Evolutionary conservation across 2,888 invertebrate genomes (phyloP).

Genomic region (Minunthozetes semirufus): DNA sequence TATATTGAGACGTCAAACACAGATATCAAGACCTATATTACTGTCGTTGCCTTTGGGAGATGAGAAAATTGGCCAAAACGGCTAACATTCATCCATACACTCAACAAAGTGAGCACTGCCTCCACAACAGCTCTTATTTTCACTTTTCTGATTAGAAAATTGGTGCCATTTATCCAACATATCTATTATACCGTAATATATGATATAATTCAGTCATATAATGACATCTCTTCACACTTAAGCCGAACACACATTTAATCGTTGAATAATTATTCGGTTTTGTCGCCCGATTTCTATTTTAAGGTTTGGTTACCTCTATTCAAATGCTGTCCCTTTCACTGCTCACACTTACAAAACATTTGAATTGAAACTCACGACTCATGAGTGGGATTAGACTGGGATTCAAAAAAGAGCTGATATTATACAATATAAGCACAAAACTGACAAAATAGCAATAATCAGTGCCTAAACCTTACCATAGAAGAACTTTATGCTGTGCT

Average conservation of each 20-base stretch:
- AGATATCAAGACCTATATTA: constrained; percentile 25
- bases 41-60: constrained; percentile 22
- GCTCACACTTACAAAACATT: neutral
- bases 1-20: constrained; percentile 29
- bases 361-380: neutral
- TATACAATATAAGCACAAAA: neutral
- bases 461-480: constrained; percentile 14
- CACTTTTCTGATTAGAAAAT: neutral
- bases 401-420: constrained; percentile 2
- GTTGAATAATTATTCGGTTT: constrained; percentile 6
- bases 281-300: constrained; percentile 10
- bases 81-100: neutral
- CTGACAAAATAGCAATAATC: constrained; percentile 22
- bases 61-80: constrained; percentile 11
- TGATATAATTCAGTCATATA: too few species aligned
- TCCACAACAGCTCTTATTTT: neutral
- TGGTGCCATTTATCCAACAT: neutral
- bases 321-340: constrained; percentile 17
- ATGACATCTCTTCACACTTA: neutral
- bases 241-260: neutral
- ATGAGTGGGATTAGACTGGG: neutral
- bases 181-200: too few species aligned
- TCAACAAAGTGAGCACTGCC: constrained; percentile 9
- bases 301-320: constrained; percentile 10
- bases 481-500: neutral